A percentile compares a stretch with the other conserved stretches of the same genome.
phyloP scores from a whole-genome alignment of 2,888 invertebrate species.

The Tolmerus cingulatus region DNA sequence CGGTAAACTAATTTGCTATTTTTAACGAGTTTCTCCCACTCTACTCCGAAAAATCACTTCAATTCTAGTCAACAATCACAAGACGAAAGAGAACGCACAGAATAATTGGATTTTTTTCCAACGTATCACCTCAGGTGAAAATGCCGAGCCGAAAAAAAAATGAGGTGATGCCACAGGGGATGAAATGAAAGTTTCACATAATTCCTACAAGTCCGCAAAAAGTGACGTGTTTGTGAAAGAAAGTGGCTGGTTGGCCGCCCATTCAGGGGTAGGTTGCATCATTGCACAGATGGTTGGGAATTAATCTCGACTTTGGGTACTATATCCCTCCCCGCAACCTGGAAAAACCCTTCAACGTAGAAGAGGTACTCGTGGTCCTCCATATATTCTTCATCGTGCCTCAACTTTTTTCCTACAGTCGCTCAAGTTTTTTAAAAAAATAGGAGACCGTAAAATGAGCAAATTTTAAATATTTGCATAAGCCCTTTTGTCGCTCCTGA shows the following conservation, averaged over 20 bases:
- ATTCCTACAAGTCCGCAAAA: not conserved
- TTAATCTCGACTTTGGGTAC: not conserved
- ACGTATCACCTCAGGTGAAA: not conserved
- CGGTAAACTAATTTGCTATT: not conserved
- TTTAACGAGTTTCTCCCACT: not conserved
- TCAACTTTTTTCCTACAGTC: not conserved
- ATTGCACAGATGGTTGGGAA: not conserved
- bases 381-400: not conserved
- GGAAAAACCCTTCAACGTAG: not conserved
- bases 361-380: not conserved
- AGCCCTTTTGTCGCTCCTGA: not conserved
- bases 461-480: not conserved
- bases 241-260: not conserved
- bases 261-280: not conserved
- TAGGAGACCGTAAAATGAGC: not conserved
- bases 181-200: not conserved
- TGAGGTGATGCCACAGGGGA: not conserved
- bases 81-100: not conserved
- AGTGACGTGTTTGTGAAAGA: not conserved
- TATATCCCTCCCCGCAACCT: not conserved
- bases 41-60: not conserved
- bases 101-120: not conserved
- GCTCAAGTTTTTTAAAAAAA: not conserved
- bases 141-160: not conserved
- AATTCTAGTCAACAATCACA: not conserved